A percentile compares a stretch with the other conserved stretches of the same genome.
phyloP scores from a whole-genome alignment of 92 coral and sea anemone species.

The Metridium senile region DNA sequence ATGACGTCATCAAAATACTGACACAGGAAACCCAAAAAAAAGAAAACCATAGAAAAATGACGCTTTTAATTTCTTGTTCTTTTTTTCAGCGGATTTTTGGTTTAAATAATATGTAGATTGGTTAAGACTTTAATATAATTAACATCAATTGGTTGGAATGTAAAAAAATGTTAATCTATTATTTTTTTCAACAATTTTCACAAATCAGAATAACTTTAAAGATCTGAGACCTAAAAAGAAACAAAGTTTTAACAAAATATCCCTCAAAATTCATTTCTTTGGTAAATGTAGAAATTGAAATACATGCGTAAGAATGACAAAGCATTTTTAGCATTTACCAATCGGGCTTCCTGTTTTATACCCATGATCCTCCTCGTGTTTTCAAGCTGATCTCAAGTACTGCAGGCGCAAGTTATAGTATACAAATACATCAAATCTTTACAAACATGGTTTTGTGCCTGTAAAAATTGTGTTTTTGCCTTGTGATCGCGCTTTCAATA shows the following conservation, averaged over 20 bases:
- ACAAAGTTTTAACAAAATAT: too few relatives aligned
- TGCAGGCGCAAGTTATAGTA: too few relatives aligned
- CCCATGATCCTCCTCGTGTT: constrained; percentile 2
- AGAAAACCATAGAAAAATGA: not conserved
- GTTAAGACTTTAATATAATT: too few relatives aligned
- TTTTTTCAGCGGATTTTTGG: constrained; percentile 3
- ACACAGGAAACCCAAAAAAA: constrained; percentile 16
- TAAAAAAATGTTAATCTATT: too few relatives aligned
- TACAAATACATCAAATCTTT: not conserved
- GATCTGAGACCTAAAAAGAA: too few relatives aligned
- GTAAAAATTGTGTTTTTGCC: not conserved
- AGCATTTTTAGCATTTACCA: not conserved
- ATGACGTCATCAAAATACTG: constrained; percentile 30
- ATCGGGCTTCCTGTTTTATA: constrained; percentile 13
- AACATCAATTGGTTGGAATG: too few relatives aligned
- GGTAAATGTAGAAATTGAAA: too few relatives aligned
- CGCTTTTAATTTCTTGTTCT: not conserved
- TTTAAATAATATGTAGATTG: too few relatives aligned
- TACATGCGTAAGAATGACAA: not conserved
- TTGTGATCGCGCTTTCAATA: constrained; percentile 10
- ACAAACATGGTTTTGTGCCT: not conserved
- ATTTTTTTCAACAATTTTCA: too few relatives aligned
- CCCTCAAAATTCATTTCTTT: too few relatives aligned
- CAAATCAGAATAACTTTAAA: too few relatives aligned
- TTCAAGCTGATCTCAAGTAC: not conserved